phyloP scores from a whole-genome alignment of 2,888 invertebrate species.

The Anthophora plumipes region DNA sequence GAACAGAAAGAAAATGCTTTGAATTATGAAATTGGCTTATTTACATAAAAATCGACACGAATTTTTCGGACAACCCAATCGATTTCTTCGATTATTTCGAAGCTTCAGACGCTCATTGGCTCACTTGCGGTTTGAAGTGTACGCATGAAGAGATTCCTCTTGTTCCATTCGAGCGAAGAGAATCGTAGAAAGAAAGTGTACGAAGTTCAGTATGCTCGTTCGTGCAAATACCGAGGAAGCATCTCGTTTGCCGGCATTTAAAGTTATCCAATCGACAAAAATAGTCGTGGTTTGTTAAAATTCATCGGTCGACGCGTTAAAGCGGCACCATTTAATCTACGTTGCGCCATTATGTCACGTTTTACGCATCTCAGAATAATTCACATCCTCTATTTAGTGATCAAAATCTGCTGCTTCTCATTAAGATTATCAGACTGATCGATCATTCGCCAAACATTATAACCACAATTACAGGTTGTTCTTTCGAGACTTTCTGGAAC shows the following conservation, averaged over 20 bases:
- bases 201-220: not conserved
- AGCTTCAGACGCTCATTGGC: too few species aligned
- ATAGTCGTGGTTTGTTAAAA: conserved; percentile 41
- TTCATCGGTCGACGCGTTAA: conserved; percentile 18
- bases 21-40: too few species aligned
- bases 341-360: conserved; percentile 25
- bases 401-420: not conserved
- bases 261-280: conserved; percentile 28
- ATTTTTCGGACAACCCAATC: too few species aligned
- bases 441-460: not conserved
- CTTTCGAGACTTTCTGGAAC: not conserved
- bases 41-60: too few species aligned
- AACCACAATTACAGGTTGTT: not conserved
- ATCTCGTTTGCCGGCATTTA: not conserved
- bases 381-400: not conserved
- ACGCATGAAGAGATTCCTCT: not conserved
- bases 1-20: too few species aligned
- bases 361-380: not conserved
- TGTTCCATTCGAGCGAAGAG: too few species aligned
- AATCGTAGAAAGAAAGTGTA: not conserved
- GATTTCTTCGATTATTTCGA: too few species aligned
- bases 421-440: not conserved
- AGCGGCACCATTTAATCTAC: not conserved
- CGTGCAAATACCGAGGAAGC: not conserved
- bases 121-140: too few species aligned